A percentile compares a stretch with the other conserved stretches of the same genome.
Conservation (phyloP, 1,140 invertebrate genomes). For the Nomia melanderi region DNA sequence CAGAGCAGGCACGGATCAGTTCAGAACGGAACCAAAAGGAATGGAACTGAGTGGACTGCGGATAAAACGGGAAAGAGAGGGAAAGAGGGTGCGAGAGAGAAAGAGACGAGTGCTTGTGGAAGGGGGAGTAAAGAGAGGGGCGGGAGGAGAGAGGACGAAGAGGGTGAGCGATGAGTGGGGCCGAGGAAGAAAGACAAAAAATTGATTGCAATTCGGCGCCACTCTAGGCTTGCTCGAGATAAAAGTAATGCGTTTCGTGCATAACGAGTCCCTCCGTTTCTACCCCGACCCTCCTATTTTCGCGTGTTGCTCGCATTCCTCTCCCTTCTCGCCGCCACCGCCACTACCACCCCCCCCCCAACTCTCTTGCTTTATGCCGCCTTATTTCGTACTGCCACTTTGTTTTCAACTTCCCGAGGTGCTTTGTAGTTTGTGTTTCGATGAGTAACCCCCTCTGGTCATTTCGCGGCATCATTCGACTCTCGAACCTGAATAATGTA, state of each 20-base stretch:
- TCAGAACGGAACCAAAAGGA: constrained; percentile 73
- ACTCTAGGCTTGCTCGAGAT: constrained; percentile 70
- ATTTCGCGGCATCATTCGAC: neutral
- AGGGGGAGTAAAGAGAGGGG: constrained; percentile 70
- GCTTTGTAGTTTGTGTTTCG: neutral
- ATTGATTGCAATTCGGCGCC: constrained; percentile 78
- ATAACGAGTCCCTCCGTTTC: constrained; percentile 68
- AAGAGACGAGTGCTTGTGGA: no score
- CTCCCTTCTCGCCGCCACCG: constrained; percentile 16
- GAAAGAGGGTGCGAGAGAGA: constrained; percentile 40
- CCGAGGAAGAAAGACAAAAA: constrained; percentile 70
- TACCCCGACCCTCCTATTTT: constrained; percentile 50
- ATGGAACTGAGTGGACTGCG: constrained; percentile 64
- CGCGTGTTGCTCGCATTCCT: constrained; percentile 59
- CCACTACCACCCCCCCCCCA: neutral
- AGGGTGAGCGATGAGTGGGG: constrained; percentile 63
- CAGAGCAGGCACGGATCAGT: constrained; percentile 58
- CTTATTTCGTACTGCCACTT: constrained; percentile 53
- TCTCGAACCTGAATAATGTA: neutral
- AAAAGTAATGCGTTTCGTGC: constrained; percentile 75
- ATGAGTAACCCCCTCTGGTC: neutral
- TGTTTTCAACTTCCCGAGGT: constrained; percentile 33
- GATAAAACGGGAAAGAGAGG: constrained; percentile 50
- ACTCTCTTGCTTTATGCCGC: constrained; percentile 44
- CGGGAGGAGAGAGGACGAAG: constrained; percentile 27